A percentile compares a stretch with the other conserved stretches of the same genome.
phyloP scores from a whole-genome alignment of 2,113 vertebrate species.

The Corapipo altera region DNA sequence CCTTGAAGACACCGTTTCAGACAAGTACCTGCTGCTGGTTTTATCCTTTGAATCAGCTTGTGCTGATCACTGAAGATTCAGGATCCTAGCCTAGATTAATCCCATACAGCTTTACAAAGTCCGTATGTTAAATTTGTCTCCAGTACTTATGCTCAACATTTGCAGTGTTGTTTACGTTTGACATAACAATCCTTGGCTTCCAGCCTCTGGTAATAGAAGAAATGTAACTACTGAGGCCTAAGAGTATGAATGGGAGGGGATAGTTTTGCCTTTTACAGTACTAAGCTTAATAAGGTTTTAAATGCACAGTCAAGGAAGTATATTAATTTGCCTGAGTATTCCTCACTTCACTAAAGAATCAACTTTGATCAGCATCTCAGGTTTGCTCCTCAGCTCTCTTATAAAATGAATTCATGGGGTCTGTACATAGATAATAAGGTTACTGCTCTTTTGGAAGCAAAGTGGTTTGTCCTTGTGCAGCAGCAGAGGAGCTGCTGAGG shows the following conservation, averaged over 20 bases:
- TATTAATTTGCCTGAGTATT: neutral
- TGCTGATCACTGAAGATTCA: neutral
- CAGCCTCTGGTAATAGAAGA: neutral
- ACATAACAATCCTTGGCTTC: neutral
- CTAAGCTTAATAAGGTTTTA: neutral
- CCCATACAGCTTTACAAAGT: neutral
- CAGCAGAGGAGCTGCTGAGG: neutral
- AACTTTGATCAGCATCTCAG: neutral
- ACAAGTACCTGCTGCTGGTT: neutral
- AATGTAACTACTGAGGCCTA: neutral
- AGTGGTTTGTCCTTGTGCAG: neutral
- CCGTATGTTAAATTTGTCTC: neutral
- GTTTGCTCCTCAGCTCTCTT: neutral
- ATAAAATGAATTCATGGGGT: neutral
- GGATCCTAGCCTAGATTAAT: neutral
- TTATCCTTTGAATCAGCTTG: neutral
- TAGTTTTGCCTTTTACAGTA: neutral
- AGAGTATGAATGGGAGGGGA: neutral
- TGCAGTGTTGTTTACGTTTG: neutral
- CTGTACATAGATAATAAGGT: neutral
- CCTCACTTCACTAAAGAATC: neutral
- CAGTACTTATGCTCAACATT: neutral
- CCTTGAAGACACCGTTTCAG: neutral
- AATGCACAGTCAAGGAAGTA: neutral
- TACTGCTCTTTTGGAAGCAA: neutral